Base-by-base conservation (phyloP, 2,888 invertebrate species). In the Tenthredo mesomela region DNA sequence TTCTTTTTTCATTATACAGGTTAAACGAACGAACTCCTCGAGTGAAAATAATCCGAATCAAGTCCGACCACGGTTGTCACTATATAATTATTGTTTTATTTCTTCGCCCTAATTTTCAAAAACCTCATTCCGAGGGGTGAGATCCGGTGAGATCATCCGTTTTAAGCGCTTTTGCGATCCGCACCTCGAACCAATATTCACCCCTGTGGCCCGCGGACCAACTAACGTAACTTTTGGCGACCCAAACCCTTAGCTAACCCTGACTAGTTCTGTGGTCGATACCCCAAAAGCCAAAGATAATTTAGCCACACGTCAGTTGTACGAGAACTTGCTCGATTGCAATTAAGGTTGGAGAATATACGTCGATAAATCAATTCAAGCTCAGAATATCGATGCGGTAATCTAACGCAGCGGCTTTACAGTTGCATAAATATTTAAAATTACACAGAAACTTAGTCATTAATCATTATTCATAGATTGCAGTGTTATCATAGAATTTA, bases 221-320 rank as follows among this genome's bases (percentile, higher is more conserved):
- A 77, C 25, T 77, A 33, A 50, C 77, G 54, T 33, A 54, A 75
- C 54, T 77, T 77, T 29, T n/a, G 50, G n/a, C 18, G 29, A 29
- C 77, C 77, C 77, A 33, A 50, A 47, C 29, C 77, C 29, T 29
- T 54, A 43, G 40, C 10, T 21, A 40, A 21, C 73, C 43, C 43
- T 75, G 50, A 47, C 75, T 47, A 75, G 21, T 47, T 75, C 29
- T 50, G 29, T 77, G 50, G 50, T 54, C 50, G 50, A 47, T 29
- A 40, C 77, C 18, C 33, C 54, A 50, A 29, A 18, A 54, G 77
- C 77, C 33, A n/a, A 75, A 50, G 77, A 77, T 77, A 77, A 77
- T 77, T 77, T 77, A 50, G 50, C 47, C 54, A 33, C 54, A 54
- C 54, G 25, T 54, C 77, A 33, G 50, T 77, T 77, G 1, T 54